phyloP scores from a whole-genome alignment of 2,888 invertebrate genomes.

The Tiliacea citrago region DNA sequence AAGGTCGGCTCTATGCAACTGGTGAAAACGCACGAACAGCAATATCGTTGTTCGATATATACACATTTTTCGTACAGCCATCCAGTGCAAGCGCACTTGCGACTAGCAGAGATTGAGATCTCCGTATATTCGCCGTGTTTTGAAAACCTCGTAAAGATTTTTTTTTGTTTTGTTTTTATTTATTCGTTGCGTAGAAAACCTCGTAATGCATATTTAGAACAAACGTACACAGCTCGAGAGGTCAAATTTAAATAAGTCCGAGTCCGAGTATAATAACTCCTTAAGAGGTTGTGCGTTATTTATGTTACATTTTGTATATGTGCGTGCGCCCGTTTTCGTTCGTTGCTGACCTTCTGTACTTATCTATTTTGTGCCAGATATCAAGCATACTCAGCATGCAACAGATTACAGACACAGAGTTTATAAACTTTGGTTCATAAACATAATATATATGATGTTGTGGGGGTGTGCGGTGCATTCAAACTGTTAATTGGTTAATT shows the following conservation, averaged over 20 bases:
- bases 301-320: no score
- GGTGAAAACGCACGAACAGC: background rate
- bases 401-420: conserved; percentile 23
- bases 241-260: no score
- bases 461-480: conserved; percentile 50
- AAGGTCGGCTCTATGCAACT: conserved; percentile 5
- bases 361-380: conserved; percentile 28
- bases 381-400: conserved; percentile 55
- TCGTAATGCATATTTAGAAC: background rate
- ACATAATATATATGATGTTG: conserved; percentile 28
- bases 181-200: no score
- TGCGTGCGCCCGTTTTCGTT: no score
- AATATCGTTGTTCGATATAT: background rate
- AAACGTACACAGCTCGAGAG: background rate
- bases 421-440: conserved; percentile 37
- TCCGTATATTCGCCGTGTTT: background rate
- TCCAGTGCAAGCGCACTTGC: background rate
- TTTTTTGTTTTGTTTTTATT: background rate
- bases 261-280: no score
- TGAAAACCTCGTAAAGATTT: background rate
- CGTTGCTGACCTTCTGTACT: background rate
- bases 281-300: no score
- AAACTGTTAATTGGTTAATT: conserved; percentile 44
- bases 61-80: background rate
- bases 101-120: background rate